Evolutionary conservation across 2,113 vertebrate species (phyloP).

Genomic region (Melanocharis versteri): DNA sequence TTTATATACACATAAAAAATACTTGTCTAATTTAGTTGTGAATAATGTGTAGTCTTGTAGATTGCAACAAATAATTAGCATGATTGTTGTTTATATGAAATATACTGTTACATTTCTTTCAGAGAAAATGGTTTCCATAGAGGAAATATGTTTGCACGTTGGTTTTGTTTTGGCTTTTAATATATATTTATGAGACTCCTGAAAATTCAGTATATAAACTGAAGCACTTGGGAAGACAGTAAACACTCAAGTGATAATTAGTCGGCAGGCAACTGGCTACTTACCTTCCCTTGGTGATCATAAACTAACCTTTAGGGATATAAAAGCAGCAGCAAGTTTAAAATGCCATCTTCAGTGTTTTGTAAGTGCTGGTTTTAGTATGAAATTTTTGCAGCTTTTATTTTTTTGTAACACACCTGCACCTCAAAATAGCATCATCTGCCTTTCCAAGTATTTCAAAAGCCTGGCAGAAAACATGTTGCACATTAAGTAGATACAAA

Average conservation of each 20-base stretch:
- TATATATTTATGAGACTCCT: neutral
- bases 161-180: neutral
- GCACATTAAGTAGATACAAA: neutral
- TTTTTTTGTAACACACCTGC: neutral
- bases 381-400: neutral
- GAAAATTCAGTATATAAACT: neutral
- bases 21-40: neutral
- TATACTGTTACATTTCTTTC: neutral
- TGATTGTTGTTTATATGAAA: neutral
- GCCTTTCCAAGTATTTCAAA: neutral
- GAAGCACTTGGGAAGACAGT: neutral
- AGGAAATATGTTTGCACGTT: neutral
- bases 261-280: neutral
- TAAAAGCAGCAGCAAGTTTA: neutral
- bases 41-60: neutral
- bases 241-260: slow-evolving; percentile 3
- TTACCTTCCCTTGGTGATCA: neutral
- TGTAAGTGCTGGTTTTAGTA: neutral
- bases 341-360: neutral
- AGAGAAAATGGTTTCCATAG: neutral
- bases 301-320: neutral
- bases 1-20: neutral
- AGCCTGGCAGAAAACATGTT: neutral
- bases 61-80: neutral
- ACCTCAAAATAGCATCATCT: neutral